Evolutionary conservation across 2,888 invertebrate genomes (phyloP).

Genomic region (Globia sparganii): DNA sequence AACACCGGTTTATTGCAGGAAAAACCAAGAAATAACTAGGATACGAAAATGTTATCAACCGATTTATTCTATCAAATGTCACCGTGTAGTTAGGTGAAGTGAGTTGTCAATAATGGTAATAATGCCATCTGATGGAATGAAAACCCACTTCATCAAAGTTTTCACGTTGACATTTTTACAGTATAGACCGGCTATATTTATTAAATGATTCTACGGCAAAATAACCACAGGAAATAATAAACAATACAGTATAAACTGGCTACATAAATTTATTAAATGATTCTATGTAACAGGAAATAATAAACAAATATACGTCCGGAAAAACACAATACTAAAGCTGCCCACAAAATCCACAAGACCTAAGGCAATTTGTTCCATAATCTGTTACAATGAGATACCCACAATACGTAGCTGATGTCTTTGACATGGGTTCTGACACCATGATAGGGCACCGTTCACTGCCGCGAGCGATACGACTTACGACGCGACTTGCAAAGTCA

Average conservation of each 20-base stretch:
- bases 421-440: slow-evolving; percentile 60
- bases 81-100: not conserved
- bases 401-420: slow-evolving; percentile 47
- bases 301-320: slow-evolving; percentile 6
- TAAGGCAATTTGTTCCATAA: slow-evolving; percentile 67
- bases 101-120: not conserved
- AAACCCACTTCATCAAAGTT: not conserved
- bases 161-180: not conserved
- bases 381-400: slow-evolving; percentile 60
- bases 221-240: slow-evolving; percentile 22
- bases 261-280: not conserved
- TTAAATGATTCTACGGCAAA: not conserved
- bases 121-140: not conserved
- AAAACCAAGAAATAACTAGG: not conserved
- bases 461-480: not conserved
- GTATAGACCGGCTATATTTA: not conserved
- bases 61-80: not conserved
- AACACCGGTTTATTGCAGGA: not conserved
- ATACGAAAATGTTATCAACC: not conserved
- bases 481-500: not conserved
- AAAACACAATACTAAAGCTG: slow-evolving; percentile 30
- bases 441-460: slow-evolving; percentile 32
- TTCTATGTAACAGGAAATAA: not conserved
- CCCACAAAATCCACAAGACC: slow-evolving; percentile 34
- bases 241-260: not conserved